These are phyloP conservation scores for Halichondria panicea DNA, from an alignment of 37 sponge, comb jelly and placozoan genomes.

Conservation along the genomic window DNA sequence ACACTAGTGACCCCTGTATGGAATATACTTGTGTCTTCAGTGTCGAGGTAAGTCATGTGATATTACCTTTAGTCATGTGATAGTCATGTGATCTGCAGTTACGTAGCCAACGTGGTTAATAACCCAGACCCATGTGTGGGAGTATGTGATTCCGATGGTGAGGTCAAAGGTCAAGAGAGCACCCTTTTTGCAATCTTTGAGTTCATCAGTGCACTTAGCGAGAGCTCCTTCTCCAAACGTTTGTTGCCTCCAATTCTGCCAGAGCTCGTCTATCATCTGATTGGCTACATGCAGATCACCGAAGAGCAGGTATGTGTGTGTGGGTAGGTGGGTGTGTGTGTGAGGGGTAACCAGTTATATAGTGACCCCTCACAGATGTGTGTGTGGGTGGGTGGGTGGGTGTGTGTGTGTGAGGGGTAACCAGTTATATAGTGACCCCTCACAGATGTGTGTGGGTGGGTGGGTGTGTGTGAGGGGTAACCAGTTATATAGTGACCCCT, in stretches of 20 bases:
- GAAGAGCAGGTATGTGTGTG: slow-evolving; percentile 49
- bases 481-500: neutral
- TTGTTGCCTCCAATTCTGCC: slow-evolving; percentile 61
- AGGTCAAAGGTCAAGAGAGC: slow-evolving; percentile 41
- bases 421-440: neutral
- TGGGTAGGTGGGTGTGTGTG: neutral
- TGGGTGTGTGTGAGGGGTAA: neutral
- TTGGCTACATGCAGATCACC: slow-evolving; percentile 67
- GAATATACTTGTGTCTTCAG: slow-evolving; percentile 46
- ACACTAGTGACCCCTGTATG: slow-evolving; percentile 54
- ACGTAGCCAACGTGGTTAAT: slow-evolving; percentile 42
- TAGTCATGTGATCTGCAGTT: too few species aligned
- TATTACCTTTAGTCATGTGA: neutral
- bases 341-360: neutral
- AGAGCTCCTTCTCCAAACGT: slow-evolving; percentile 14
- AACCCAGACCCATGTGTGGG: neutral
- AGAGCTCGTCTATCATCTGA: slow-evolving; percentile 51
- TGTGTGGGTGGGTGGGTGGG: neutral
- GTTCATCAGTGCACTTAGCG: slow-evolving; percentile 53
- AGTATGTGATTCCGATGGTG: slow-evolving; percentile 67
- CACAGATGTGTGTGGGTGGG: slow-evolving; percentile 1
- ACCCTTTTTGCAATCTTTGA: slow-evolving; percentile 62
- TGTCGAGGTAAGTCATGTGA: slow-evolving; percentile 11
- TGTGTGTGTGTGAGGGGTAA: neutral
- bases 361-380: neutral